Evolutionary conservation across 2,888 invertebrate genomes (phyloP), one percentile per base, ranked within the genome.

Genomic region (Drosophila merina): DNA sequence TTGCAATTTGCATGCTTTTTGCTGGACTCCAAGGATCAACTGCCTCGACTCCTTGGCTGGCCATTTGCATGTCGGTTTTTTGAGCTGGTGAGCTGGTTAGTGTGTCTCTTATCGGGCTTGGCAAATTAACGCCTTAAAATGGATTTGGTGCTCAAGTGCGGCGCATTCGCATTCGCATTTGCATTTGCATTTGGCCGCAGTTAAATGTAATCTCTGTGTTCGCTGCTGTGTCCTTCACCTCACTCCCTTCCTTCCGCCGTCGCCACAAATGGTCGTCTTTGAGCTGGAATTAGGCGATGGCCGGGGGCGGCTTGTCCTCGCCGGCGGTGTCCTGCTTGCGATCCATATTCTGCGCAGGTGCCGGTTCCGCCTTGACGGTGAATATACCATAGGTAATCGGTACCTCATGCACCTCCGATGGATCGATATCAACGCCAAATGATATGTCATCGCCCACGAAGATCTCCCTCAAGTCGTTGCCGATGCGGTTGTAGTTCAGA

Each of bases 71-170:
- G 36, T 36, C 36, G n/a, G 36, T 36, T 36, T 36, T 36, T 36
- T 36, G n/a, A 12, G n/a, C 36, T 36, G n/a, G n/a, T 36, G n/a
- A 12, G n/a, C 36, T 36, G n/a, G n/a, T n/a, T 36, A n/a, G 36
- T 36, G 36, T 36, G n/a, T 36, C 36, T 36, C 36, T 36, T 36
- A 36, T 36, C 36, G 36, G 36, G 36, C 28, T 48, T 48, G 48
- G 28, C 30, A 48, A 48, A 48, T 48, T 31, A 48, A 30, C 48
- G 48, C 28, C 48, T 30, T 14, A 12, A 31, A 48, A 48, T 9
- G 48, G 30, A 31, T 48, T 48, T 14, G 12, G 14, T 31, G 30
- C 9, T 30, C 5, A 7, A 28, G 30, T 12, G 48, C 48, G 14
- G 26, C 9, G 9, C 9, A 20, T 20, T 20, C 2, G 20, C 20